Conservation (phyloP, 2,888 invertebrate genomes). For the Lepidocyrtoides sp. region DNA sequence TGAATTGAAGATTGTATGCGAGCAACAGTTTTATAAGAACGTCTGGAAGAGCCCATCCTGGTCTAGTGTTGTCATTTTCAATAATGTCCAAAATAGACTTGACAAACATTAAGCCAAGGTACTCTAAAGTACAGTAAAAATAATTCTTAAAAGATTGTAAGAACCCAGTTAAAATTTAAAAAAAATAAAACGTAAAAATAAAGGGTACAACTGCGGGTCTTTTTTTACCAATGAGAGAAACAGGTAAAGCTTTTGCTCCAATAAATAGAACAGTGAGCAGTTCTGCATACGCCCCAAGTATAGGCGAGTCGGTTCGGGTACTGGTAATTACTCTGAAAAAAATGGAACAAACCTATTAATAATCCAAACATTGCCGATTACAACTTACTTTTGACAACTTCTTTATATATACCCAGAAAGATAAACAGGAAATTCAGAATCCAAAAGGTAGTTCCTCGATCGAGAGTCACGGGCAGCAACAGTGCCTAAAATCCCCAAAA, state of each 20-base stretch:
- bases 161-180: too few species aligned
- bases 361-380: too few species aligned
- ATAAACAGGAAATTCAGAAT: conserved; percentile 43
- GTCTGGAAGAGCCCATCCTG: conserved; percentile 36
- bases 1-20: conserved; percentile 29
- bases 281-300: conserved; percentile 37
- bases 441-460: not conserved
- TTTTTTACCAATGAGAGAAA: conserved; percentile 23
- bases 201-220: too few species aligned
- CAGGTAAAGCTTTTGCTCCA: conserved; percentile 13
- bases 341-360: too few species aligned
- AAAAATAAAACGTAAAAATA: too few species aligned
- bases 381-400: too few species aligned
- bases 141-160: not conserved
- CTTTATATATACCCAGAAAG: conserved; percentile 26
- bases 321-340: too few species aligned
- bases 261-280: conserved; percentile 48
- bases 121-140: conserved; percentile 33
- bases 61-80: conserved; percentile 29
- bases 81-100: conserved; percentile 9
- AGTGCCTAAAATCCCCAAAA: conserved; percentile 34
- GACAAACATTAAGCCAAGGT: conserved; percentile 12
- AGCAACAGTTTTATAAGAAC: not conserved
- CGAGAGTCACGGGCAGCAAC: conserved; percentile 29
- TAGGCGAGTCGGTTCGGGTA: not conserved